phyloP scores from a whole-genome alignment of 1,140 invertebrate genomes.

The Bombus balteatus region DNA sequence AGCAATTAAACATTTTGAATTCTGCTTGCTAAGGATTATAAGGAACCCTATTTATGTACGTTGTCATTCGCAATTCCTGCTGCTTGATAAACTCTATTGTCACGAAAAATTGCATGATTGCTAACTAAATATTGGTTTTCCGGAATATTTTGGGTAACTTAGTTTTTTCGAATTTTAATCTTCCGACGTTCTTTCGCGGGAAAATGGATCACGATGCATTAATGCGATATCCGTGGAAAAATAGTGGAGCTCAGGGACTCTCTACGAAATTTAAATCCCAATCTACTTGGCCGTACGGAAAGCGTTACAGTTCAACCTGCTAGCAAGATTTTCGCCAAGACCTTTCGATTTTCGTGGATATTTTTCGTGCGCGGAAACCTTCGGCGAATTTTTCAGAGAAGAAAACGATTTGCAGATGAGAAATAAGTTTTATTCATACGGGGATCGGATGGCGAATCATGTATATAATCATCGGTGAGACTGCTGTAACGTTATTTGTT shows the following conservation, averaged over 20 bases:
- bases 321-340: not conserved
- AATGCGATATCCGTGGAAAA: not conserved
- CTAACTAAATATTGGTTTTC: not conserved
- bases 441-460: no score
- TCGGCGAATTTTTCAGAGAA: not conserved
- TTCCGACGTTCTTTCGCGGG: not conserved
- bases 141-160: not conserved
- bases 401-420: not conserved
- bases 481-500: constrained; percentile 13
- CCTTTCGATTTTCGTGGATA: not conserved
- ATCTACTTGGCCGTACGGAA: not conserved
- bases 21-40: not conserved
- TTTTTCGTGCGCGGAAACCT: not conserved
- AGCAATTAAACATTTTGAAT: not conserved
- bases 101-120: no score
- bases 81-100: not conserved
- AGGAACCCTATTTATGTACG: not conserved
- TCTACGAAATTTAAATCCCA: constrained; percentile 10
- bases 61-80: no score
- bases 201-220: not conserved
- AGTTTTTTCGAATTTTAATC: not conserved
- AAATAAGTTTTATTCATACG: not conserved
- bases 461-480: no score
- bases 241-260: not conserved
- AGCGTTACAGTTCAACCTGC: not conserved